These are phyloP conservation scores for Xyrauchen texanus DNA, from an alignment of 2,113 vertebrate genomes.

Conservation along the genomic window DNA sequence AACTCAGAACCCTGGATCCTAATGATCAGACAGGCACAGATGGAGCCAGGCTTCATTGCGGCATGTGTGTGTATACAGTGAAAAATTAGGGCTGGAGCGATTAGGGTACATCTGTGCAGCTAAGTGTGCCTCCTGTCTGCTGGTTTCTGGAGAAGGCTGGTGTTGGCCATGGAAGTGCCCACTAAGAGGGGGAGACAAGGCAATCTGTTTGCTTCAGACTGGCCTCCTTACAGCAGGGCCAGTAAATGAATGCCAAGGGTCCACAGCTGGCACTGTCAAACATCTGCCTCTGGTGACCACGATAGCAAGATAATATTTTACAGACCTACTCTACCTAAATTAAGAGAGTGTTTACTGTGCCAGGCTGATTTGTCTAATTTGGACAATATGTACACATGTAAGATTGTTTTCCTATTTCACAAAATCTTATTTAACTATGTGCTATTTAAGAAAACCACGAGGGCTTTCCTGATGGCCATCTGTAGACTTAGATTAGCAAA, in stretches of 20 bases:
- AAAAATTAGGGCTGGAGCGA: constrained; percentile 41
- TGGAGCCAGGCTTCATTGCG: constrained; percentile 19
- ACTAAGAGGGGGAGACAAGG: constrained; percentile 22
- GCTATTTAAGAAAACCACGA: too few relatives aligned
- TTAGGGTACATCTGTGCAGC: constrained; percentile 50
- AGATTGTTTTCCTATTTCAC: too few relatives aligned
- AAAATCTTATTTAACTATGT: too few relatives aligned
- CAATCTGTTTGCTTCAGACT: constrained; percentile 72
- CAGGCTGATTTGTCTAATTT: neutral
- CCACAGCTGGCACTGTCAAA: constrained; percentile 43
- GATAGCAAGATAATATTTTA: constrained; percentile 30
- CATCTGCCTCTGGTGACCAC: constrained; percentile 37
- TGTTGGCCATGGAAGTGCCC: constrained; percentile 29
- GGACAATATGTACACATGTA: too few relatives aligned
- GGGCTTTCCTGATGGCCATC: too few relatives aligned
- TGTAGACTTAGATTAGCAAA: too few relatives aligned
- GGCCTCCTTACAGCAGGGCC: constrained; percentile 61
- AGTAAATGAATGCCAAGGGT: constrained; percentile 62
- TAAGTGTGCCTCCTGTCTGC: constrained; percentile 35
- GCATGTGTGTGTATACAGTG: constrained; percentile 33
- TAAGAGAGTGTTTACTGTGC: constrained; percentile 6
- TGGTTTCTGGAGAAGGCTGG: constrained; percentile 33
- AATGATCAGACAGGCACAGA: constrained; percentile 42
- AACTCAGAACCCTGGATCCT: constrained; percentile 27
- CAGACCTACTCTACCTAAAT: neutral